phyloP scores from a whole-genome alignment of 1,140 invertebrate species.

The Drosophila leontia region DNA sequence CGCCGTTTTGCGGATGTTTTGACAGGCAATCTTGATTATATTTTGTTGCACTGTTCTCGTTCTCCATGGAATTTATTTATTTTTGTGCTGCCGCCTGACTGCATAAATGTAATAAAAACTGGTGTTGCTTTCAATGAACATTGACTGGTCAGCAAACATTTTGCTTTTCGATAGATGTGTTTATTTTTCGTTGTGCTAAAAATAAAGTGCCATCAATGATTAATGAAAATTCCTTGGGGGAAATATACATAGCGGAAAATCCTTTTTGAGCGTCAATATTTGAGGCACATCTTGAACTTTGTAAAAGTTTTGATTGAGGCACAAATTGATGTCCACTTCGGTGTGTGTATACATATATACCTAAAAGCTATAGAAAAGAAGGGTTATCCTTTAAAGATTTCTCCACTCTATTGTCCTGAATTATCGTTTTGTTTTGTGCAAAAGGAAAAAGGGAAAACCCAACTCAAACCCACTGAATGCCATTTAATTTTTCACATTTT shows the following conservation, averaged over 20 bases:
- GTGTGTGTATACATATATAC: constrained; percentile 2
- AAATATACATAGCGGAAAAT: constrained; percentile 7
- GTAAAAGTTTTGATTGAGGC: constrained; percentile 39
- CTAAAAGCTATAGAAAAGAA: neutral
- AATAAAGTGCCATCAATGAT: constrained; percentile 13
- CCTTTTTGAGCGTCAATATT: constrained; percentile 27
- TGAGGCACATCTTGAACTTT: constrained; percentile 20
- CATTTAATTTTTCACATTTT: constrained; percentile 73
- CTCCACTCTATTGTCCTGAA: constrained; percentile 20
- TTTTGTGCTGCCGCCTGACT: constrained; percentile 25
- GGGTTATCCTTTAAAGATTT: constrained; percentile 17
- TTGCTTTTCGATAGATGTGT: neutral
- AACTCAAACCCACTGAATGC: constrained; percentile 50
- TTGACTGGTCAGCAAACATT: constrained; percentile 28
- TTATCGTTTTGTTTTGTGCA: constrained; percentile 14
- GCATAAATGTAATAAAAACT: constrained; percentile 37
- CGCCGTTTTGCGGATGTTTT: constrained; percentile 28
- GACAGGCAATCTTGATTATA: constrained; percentile 49
- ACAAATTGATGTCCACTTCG: constrained; percentile 39
- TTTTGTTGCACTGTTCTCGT: constrained; percentile 27
- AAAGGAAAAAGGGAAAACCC: constrained; percentile 1
- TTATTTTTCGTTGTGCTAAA: constrained; percentile 15
- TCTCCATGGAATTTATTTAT: constrained; percentile 22
- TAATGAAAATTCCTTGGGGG: constrained; percentile 33
- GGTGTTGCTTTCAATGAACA: constrained; percentile 12